Evolutionary conservation across 2,888 invertebrate genomes (phyloP), one percentile per base, ranked within the genome.

Genomic region (Andrena fulva): DNA sequence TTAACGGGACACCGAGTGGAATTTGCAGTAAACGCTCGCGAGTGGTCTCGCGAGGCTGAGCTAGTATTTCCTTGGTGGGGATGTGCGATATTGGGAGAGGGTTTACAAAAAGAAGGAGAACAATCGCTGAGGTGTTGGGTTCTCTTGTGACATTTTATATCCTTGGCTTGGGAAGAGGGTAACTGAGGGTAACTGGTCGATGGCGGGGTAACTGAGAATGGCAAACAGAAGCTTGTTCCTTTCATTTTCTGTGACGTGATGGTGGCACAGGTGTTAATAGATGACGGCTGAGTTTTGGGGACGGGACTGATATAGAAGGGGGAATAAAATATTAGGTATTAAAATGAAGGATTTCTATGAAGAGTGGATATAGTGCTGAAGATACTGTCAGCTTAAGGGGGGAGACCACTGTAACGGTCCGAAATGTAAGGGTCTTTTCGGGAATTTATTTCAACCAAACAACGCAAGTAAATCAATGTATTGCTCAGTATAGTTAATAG

Each of bases 1-100:
- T 80, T 80, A 86, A 82, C 76, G 70, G 52, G 54, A 31, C 56
- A 31, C 56, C 72, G n/a, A 29, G 29, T 62, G 29, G 68, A 75
- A 79, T 54, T 76, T 48, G 42, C 69, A 48, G 63, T 31, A 2
- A 10, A 50, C 60, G 74, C 71, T 80, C 70, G 66, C 59, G 56
- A 35, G 2, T 33, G 59, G 67, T 64, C 54, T 29, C 20, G 54
- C 2, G 42, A 16, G n/a, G 12, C 33, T 31, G 56, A 20, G 8
- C 52, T 24, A 20, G 12, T 60, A 16, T n/a, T 3, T 64, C 27
- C 35, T n/a, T 3, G 27, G 12, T 7, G 29, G 12, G 8, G 20
- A 4, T 42, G 42, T 1, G 12, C 35, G 20, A 66, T 20, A 54
- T 54, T 1, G 33, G 27, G 12, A 12, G 2, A 20, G 5, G 52